Percentiles rank a stretch among this genome's conserved stretches.
These are phyloP conservation scores for Junco hyemalis DNA, from an alignment of 2,113 vertebrate species.

Conservation along the genomic window DNA sequence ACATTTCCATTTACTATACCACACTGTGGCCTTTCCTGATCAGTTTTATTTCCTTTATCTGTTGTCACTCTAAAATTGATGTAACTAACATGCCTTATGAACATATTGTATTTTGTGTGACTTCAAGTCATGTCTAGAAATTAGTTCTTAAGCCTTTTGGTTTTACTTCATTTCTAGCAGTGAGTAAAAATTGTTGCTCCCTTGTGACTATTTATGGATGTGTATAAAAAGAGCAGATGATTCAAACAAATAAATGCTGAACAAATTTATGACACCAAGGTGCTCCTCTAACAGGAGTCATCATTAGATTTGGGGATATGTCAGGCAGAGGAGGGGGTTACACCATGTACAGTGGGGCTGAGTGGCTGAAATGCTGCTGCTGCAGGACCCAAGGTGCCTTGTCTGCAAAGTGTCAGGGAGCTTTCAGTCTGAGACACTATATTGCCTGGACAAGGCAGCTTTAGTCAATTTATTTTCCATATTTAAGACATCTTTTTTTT, in stretches of 20 bases:
- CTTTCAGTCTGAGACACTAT: background rate
- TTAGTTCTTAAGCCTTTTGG: background rate
- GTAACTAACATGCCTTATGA: background rate
- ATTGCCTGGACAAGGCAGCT: background rate
- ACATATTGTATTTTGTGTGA: background rate
- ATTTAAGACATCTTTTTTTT: background rate
- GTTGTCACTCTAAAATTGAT: background rate
- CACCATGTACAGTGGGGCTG: rapidly evolving
- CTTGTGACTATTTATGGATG: background rate
- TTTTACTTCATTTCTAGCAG: background rate
- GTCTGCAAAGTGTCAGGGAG: background rate
- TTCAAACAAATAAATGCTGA: background rate
- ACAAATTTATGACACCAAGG: background rate
- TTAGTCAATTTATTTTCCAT: slow-evolving; percentile 7
- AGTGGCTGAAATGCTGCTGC: background rate
- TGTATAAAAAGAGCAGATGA: background rate
- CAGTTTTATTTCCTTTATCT: background rate
- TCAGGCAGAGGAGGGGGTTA: background rate
- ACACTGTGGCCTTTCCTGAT: background rate
- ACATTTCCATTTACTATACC: background rate
- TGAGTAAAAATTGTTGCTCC: background rate
- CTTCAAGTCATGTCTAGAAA: background rate
- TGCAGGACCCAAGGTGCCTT: background rate
- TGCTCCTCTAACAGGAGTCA: background rate
- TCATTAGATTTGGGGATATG: background rate